phyloP scores from a whole-genome alignment of 1,140 invertebrate species.

The Drosophila navojoa region DNA sequence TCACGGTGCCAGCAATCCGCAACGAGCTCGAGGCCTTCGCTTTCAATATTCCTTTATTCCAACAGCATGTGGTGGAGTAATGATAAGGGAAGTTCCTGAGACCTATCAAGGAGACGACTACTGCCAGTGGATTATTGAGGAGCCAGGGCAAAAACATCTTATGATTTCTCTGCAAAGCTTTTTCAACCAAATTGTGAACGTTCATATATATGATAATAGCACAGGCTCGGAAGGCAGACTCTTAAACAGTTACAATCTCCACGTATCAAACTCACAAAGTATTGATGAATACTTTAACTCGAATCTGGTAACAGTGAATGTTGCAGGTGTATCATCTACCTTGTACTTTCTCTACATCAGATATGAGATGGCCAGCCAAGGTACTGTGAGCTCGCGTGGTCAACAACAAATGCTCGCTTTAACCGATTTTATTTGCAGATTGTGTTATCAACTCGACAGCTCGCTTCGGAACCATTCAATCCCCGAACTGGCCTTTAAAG shows the following conservation, averaged over 20 bases:
- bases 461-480: conserved; percentile 85
- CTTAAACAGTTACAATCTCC: neutral
- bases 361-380: neutral
- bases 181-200: accelerated
- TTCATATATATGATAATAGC: conserved; percentile 29
- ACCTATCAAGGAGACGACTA: conserved; percentile 83
- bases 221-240: conserved; percentile 11
- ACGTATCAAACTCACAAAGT: too few relatives aligned
- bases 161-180: accelerated
- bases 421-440: conserved; percentile 79
- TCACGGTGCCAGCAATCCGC: conserved; percentile 86
- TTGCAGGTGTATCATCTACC: accelerated
- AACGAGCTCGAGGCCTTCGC: conserved; percentile 86
- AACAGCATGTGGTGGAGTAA: conserved; percentile 89
- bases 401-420: neutral
- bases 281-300: conserved; percentile 28
- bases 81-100: conserved; percentile 54
- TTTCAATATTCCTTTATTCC: conserved; percentile 70
- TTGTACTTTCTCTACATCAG: accelerated
- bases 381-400: conserved; percentile 2
- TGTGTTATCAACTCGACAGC: conserved; percentile 91
- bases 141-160: conserved; percentile 46
- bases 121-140: conserved; percentile 91
- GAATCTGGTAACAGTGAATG: conserved; percentile 41
- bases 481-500: conserved; percentile 89